Base-by-base conservation (phyloP, 2,888 invertebrate species). In the Eucera pruinosa region DNA sequence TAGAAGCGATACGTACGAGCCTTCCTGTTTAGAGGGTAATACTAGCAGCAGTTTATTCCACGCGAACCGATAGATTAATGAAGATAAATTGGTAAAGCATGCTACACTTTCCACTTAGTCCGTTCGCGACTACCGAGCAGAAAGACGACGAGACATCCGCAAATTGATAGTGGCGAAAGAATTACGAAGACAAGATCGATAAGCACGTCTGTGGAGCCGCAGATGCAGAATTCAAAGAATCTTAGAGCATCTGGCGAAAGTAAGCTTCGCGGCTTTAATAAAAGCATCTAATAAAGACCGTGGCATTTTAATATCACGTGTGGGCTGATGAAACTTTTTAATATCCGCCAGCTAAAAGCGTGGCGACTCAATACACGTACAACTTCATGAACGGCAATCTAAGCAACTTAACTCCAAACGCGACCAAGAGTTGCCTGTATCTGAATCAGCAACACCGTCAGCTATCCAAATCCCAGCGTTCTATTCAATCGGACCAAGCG, bases 401-500 rank as follows among this genome's bases (percentile, higher is more conserved):
- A 20, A 86, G 86, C 64, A 87, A 83, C 47, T 64, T 88, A 48
- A 82, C 86, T 7, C 87, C 91, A 0, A 77, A 80, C 13, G 83
- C 89, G 20, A 86, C 89, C 0, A 91, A 91, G 71, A 91, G 91
- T 57, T 91, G 90, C 36, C 73, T 90, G 36, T 90, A 90, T 70
- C 77, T 90, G 15, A 89, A 82, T 58, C 88, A 89, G 30, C 88
- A 87, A 27, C 87, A 84, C 4, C 68, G 71, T 13, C 87, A 88
- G n/a, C 76, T 88, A 15, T 87, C 88, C 0, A 91, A 89, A 71
- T 89, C 90, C 4, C 91, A 91, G 55, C 87, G 90, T 47, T 89
- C 91, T 7, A 87, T 91, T 75, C 90, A 91, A 54, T 90, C 89
- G n/a, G 90, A 91, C 69, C 90, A 90, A 83, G 80, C 89, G 23